Evolutionary conservation across 2,797 vertebrate genomes (phyloP).

Genomic region (Crocodylus rhombifer): DNA sequence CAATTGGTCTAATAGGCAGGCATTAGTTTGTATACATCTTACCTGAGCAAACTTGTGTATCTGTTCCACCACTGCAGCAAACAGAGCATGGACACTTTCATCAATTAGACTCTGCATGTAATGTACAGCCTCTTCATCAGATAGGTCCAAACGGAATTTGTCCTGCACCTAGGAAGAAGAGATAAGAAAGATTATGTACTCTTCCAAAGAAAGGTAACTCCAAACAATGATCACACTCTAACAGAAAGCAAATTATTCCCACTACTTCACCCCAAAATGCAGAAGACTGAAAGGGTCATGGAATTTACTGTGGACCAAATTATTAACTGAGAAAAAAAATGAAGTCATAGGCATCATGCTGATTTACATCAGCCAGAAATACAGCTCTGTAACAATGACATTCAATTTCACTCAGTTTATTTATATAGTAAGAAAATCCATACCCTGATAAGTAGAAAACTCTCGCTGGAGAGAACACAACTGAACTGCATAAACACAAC

Average conservation of each 20-base stretch:
- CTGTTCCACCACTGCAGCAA: slow-evolving; percentile 97
- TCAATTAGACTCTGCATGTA: slow-evolving; percentile 99
- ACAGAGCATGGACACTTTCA: slow-evolving; percentile 97
- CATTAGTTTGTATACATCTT: background rate
- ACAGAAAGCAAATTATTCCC: too few species aligned
- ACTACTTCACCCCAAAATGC: too few species aligned
- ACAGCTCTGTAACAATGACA: too few species aligned
- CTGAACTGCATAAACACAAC: background rate
- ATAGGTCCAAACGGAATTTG: slow-evolving; percentile 96
- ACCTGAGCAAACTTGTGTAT: slow-evolving; percentile 99
- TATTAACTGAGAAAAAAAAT: too few species aligned
- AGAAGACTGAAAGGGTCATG: too few species aligned
- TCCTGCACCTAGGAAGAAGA: slow-evolving; percentile 89
- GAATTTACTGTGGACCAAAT: too few species aligned
- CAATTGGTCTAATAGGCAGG: too few species aligned
- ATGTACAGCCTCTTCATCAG: slow-evolving; percentile 98
- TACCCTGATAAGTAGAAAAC: background rate
- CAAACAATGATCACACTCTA: too few species aligned
- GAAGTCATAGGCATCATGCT: too few species aligned
- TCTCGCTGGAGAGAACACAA: too few species aligned
- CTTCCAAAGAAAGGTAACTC: too few species aligned
- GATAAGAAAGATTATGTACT: background rate
- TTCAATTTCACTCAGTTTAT: background rate
- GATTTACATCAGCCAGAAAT: too few species aligned
- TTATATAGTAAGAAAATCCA: background rate